phyloP scores from a whole-genome alignment of 2,888 invertebrate species.

The Pollenia labialis region DNA sequence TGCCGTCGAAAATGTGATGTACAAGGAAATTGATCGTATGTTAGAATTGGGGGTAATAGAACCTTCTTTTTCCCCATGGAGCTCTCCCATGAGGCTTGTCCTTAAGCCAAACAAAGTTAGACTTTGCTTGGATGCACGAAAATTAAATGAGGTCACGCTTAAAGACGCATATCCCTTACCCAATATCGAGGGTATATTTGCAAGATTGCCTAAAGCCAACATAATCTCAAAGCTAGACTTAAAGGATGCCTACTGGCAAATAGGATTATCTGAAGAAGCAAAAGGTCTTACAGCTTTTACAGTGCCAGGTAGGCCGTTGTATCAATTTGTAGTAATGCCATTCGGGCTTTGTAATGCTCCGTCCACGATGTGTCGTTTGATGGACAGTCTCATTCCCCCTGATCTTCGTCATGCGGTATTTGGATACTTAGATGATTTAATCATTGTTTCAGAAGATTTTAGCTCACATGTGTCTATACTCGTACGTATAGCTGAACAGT shows the following conservation, averaged over 20 bases:
- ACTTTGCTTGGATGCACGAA: conserved; percentile 44
- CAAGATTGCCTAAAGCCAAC: too few relatives aligned
- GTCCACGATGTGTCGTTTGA: conserved; percentile 59
- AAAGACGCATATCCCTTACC: too few relatives aligned
- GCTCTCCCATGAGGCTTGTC: conserved; percentile 33
- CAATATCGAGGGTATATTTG: too few relatives aligned
- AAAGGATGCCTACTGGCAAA: not conserved
- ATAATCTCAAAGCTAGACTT: not conserved
- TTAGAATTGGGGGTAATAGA: conserved; percentile 76
- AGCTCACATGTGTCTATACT: not conserved
- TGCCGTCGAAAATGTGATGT: conserved; percentile 66
- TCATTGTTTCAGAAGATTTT: conserved; percentile 9
- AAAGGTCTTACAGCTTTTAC: conserved; percentile 59
- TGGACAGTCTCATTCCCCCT: conserved; percentile 62
- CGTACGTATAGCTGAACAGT: not conserved
- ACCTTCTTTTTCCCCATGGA: conserved; percentile 64
- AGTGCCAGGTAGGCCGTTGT: conserved; percentile 55
- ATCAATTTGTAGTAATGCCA: conserved; percentile 60
- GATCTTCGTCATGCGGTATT: not conserved
- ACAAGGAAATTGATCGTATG: conserved; percentile 78
- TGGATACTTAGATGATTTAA: conserved; percentile 1
- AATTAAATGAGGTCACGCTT: too few relatives aligned
- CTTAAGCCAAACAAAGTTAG: conserved; percentile 40
- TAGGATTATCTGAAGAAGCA: conserved; percentile 18
- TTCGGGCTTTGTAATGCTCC: conserved; percentile 66